Evolutionary conservation across 2,113 vertebrate species (phyloP), one percentile per base, ranked within the genome.

Genomic region (Salvelinus fontinalis): DNA sequence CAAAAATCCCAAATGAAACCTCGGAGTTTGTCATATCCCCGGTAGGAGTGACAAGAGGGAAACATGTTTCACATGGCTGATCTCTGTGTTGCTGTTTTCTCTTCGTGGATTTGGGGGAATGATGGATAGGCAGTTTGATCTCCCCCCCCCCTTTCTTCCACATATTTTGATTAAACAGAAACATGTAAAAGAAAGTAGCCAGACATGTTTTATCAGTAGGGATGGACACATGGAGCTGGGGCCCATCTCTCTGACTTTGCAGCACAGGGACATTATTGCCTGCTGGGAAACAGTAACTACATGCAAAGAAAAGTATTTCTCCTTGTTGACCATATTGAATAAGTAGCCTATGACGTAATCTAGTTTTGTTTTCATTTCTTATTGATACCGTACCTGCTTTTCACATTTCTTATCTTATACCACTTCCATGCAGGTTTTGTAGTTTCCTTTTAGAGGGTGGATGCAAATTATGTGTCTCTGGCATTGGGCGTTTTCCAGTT

Each of bases 51-150:
- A 84, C 85, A 75, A 75, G 79, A 69, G 74, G 6, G 67, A 44
- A 68, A 74, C 80, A 5, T 71, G 83, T 86, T 83, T 77, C 20
- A 57, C 29, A 20, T 77, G 78, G 89, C 77, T 60, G 69, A 54
- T 82, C 77, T 79, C n/a, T 76, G 75, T 87, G 86, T 82, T 74
- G 76, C 70, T 80, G 60, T 81, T 88, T 80, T 49, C 74, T 70
- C 77, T 84, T 84, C 74, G 73, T 67, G 76, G 81, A 76, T 29
- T 7, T 75, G 26, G 60, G 18, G 29, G 18, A 69, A 49, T 89
- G 88, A 89, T 67, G 67, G 84, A 90, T 85, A 85, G 83, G 81
- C 79, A 76, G 84, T 85, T 89, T 90, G 86, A 89, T 89, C 26
- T 26, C 26, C 1, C 26, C 1, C 26, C 26, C 26, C 26, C 26